These are phyloP conservation scores for Luperina nickerlii DNA, from an alignment of 2,888 invertebrate species.

Conservation along the genomic window DNA sequence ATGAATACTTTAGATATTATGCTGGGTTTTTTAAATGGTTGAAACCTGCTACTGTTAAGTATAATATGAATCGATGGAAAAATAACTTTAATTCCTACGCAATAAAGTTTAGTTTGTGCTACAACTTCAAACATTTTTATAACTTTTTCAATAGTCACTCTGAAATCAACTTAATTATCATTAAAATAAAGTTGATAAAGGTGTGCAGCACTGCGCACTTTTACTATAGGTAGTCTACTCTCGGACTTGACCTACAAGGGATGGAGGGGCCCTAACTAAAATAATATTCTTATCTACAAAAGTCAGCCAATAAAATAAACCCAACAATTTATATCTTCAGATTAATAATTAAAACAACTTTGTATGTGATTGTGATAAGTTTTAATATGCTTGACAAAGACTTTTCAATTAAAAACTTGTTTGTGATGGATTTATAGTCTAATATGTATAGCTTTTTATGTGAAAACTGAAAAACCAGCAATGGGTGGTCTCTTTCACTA, in stretches of 20 bases:
- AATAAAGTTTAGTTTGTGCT: too few species aligned
- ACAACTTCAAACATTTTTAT: too few species aligned
- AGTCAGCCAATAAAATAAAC: background rate
- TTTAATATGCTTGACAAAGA: conserved; percentile 20
- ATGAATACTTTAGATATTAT: conserved; percentile 42
- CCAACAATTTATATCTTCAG: background rate
- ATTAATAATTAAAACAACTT: conserved; percentile 16
- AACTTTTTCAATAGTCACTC: too few species aligned
- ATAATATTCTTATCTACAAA: conserved; percentile 4
- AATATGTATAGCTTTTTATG: background rate
- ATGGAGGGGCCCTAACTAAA: background rate
- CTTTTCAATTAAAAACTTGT: conserved; percentile 17
- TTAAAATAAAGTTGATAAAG: too few species aligned
- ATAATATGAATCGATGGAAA: too few species aligned
- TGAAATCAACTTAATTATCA: too few species aligned
- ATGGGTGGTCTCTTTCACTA: conserved; percentile 9
- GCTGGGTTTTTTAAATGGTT: conserved; percentile 36
- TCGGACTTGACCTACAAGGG: background rate
- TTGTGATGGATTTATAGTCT: background rate
- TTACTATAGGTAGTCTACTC: conserved; percentile 4
- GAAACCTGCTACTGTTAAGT: conserved; percentile 19
- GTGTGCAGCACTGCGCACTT: too few species aligned
- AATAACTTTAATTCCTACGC: too few species aligned
- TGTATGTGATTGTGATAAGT: conserved; percentile 26
- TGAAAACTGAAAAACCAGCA: background rate